Percentiles rank a stretch among this genome's conserved stretches.
Conservation (phyloP, 2,888 invertebrate species). For the Muschampia plurimacula region DNA sequence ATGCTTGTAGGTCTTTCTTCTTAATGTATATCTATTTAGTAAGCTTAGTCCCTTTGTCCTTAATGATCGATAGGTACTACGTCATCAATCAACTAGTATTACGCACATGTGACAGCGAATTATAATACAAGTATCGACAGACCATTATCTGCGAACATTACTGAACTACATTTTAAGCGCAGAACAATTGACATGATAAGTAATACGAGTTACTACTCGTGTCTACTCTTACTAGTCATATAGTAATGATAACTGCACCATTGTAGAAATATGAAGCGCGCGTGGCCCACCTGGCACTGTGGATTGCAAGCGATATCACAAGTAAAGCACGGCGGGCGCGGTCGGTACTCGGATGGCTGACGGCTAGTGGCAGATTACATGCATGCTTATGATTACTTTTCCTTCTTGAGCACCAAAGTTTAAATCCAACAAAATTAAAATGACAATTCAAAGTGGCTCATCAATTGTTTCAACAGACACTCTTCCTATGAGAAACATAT, state of each 20-base stretch:
- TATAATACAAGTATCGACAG: constrained; percentile 32
- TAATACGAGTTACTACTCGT: neutral
- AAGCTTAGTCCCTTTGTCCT: constrained; percentile 27
- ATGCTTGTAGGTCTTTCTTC: neutral
- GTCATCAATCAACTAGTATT: constrained; percentile 36
- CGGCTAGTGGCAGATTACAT: no score
- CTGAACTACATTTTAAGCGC: constrained; percentile 25
- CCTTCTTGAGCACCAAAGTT: no score
- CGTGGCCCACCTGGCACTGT: no score
- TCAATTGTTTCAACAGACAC: neutral
- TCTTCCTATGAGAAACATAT: neutral
- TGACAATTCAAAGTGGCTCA: no score
- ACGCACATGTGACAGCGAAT: constrained; percentile 35
- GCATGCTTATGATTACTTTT: no score
- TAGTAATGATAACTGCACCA: neutral
- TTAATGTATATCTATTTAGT: constrained; percentile 20
- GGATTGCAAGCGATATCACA: no score
- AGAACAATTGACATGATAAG: constrained; percentile 16
- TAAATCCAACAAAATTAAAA: no score
- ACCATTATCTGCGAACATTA: constrained; percentile 26
- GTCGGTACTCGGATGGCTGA: no score
- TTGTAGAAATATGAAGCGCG: neutral
- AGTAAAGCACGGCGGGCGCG: no score
- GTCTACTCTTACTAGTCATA: neutral
- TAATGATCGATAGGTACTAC: constrained; percentile 32